Conservation (phyloP, 30 jellyfish, hydroid and myxozoan species). For the Clytia hemisphaerica region DNA sequence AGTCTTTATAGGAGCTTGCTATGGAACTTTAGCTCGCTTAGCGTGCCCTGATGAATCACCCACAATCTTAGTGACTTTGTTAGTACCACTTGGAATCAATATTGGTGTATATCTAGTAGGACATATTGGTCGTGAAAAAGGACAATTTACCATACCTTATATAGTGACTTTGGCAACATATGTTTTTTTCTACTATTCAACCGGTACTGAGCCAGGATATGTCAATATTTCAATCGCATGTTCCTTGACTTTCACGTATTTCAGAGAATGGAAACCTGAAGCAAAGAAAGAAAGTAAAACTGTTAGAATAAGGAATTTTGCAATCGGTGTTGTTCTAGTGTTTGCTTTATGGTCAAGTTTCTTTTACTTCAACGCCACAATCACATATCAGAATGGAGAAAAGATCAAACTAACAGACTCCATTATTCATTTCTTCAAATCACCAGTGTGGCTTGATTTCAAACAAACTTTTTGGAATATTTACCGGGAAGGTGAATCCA, state of each 20-base stretch:
- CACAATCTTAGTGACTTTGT: slow-evolving; percentile 23
- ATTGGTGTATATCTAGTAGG: slow-evolving; percentile 89
- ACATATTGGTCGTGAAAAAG: slow-evolving; percentile 76
- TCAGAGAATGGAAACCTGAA: slow-evolving; percentile 37
- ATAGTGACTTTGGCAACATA: slow-evolving; percentile 42
- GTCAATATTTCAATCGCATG: slow-evolving; percentile 71
- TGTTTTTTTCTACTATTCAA: slow-evolving; percentile 5
- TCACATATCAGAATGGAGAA: slow-evolving; percentile 84
- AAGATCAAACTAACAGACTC: slow-evolving; percentile 78
- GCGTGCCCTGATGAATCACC: slow-evolving; percentile 89
- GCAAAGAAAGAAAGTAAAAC: slow-evolving; percentile 18
- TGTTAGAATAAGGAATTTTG: slow-evolving; percentile 39
- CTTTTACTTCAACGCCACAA: slow-evolving; percentile 75
- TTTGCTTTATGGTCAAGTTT: slow-evolving; percentile 71
- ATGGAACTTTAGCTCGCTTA: slow-evolving; percentile 71
- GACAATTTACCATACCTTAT: slow-evolving; percentile 55
- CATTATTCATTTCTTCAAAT: slow-evolving; percentile 74
- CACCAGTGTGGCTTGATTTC: slow-evolving; percentile 96
- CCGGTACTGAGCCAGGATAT: slow-evolving; percentile 64
- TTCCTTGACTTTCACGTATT: slow-evolving; percentile 58
- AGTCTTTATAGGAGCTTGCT: slow-evolving; percentile 66
- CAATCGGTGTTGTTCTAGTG: slow-evolving; percentile 60
- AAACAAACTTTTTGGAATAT: slow-evolving; percentile 78
- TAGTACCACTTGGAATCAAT: slow-evolving; percentile 72
- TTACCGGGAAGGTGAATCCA: slow-evolving; percentile 60